Evolutionary conservation across 1,140 invertebrate genomes (phyloP).

Genomic region (Drosophila bipectinata): DNA sequence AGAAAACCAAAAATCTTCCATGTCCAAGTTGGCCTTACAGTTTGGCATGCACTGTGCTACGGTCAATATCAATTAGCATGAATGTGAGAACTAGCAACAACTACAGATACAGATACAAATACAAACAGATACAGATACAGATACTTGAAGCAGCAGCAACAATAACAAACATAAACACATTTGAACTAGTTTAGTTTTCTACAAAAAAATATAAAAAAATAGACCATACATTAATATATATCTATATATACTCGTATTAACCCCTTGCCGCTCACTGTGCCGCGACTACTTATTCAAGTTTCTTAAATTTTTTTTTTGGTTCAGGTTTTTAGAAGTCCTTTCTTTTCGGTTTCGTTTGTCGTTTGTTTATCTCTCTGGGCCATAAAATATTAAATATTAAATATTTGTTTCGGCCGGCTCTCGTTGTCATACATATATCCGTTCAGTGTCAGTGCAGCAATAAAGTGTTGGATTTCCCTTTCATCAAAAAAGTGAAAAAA

Average conservation of each 20-base stretch:
- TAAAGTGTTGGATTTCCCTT: conserved; percentile 55
- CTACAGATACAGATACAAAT: conserved; percentile 11
- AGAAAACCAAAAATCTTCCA: conserved; percentile 1
- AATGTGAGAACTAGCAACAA: conserved; percentile 42
- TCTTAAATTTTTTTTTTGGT: conserved; percentile 14
- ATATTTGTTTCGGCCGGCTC: conserved; percentile 40
- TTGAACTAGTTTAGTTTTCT: conserved; percentile 67
- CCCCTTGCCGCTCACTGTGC: conserved; percentile 68
- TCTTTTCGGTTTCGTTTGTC: conserved; percentile 26
- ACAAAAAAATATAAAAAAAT: conserved; percentile 34
- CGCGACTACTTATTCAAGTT: conserved; percentile 17
- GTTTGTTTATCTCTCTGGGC: conserved; percentile 20
- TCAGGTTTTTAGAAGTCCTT: neutral
- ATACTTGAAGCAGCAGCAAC: conserved; percentile 26
- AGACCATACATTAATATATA: conserved; percentile 13
- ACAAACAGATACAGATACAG: conserved; percentile 15
- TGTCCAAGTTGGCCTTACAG: conserved; percentile 60
- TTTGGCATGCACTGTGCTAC: conserved; percentile 56
- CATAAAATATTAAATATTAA: neutral
- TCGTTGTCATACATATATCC: neutral
- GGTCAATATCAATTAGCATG: conserved; percentile 65
- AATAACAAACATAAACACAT: conserved; percentile 50
- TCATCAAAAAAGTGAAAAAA: conserved; percentile 28
- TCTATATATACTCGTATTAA: conserved; percentile 34
- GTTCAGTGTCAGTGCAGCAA: conserved; percentile 46